Conservation (phyloP, 2,888 invertebrate species). For the Nomada hirtipes region DNA sequence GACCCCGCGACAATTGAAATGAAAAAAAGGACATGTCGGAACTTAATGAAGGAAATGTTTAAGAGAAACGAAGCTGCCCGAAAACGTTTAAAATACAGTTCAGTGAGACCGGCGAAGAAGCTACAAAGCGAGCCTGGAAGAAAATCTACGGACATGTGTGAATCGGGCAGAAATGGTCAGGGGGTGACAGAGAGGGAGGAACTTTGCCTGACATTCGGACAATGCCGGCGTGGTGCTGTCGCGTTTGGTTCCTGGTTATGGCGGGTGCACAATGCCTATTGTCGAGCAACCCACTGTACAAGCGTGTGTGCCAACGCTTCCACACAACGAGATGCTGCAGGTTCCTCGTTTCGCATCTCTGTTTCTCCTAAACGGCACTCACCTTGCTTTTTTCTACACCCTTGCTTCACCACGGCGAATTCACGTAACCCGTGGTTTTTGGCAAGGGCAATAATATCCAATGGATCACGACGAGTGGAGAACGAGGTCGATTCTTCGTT, state of each 20-base stretch:
- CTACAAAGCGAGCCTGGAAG: conserved; percentile 11
- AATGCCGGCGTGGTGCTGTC: conserved; percentile 81
- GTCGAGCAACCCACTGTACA: conserved; percentile 80
- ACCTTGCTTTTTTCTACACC: conserved; percentile 46
- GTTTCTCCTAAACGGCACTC: conserved; percentile 49
- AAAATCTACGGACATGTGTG: conserved; percentile 9
- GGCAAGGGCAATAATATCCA: conserved; percentile 60
- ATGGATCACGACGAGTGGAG: conserved; percentile 1
- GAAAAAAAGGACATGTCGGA: too few relatives aligned
- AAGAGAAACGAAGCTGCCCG: conserved; percentile 34
- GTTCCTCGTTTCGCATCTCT: conserved; percentile 54
- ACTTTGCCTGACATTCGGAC: conserved; percentile 81
- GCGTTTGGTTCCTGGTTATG: conserved; percentile 83
- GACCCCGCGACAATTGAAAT: too few relatives aligned
- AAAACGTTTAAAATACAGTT: conserved; percentile 8
- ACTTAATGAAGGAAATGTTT: background rate
- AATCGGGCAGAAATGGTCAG: conserved; percentile 13
- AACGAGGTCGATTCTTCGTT: conserved; percentile 42
- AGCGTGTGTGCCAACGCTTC: conserved; percentile 79
- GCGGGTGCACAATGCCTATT: conserved; percentile 84
- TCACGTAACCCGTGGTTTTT: conserved; percentile 47
- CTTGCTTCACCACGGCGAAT: conserved; percentile 5
- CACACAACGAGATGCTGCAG: conserved; percentile 64
- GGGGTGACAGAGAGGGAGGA: conserved; percentile 52
- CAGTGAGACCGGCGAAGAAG: conserved; percentile 23